Base-by-base conservation (phyloP, 2,888 invertebrate genomes). In the Leucophenga maculata region DNA sequence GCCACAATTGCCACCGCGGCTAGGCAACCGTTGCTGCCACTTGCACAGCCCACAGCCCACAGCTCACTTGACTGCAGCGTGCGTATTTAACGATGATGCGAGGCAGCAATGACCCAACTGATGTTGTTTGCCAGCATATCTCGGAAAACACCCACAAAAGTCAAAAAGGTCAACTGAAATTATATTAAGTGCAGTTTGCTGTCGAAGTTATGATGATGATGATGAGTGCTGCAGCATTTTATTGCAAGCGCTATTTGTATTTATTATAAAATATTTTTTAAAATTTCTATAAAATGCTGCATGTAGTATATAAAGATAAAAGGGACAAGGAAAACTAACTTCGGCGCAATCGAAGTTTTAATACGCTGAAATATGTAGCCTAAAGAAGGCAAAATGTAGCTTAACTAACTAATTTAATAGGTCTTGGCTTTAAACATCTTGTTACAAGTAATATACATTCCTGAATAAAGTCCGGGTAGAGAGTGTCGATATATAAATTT, bases 291-390 rank as follows among this genome's bases (percentile, higher is more conserved):
- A 26, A 26, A 26, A 26, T 26, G 26, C 8, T 39, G 8, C 8
- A 39, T 39, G n/a, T 39, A 39, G n/a, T n/a, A n/a, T n/a, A 39
- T 39, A 39, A 8, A 11, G 11, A 39, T 6, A 39, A 39, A 39
- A 8, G 8, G 26, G 3, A 3, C 26, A 26, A 26, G 26, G 26
- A 26, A 26, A 26, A 26, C 26, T 26, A 26, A 26, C 26, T 4
- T 26, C 2, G 26, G 72, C 72, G 67, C 75, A 65, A 72, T 64
- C 74, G 74, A 83, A 80, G 82, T 79, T 79, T 82, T 80, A 83
- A 72, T 76, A 79, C 79, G 82, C 79, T 83, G 73, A 77, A 77
- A 74, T 70, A 70, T n/a, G n/a, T n/a, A n/a, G n/a, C n/a, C n/a
- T n/a, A n/a, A n/a, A n/a, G n/a, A n/a, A n/a, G n/a, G n/a, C n/a